phyloP scores from a whole-genome alignment of 2,113 vertebrate species.

The Eolophus roseicapilla region DNA sequence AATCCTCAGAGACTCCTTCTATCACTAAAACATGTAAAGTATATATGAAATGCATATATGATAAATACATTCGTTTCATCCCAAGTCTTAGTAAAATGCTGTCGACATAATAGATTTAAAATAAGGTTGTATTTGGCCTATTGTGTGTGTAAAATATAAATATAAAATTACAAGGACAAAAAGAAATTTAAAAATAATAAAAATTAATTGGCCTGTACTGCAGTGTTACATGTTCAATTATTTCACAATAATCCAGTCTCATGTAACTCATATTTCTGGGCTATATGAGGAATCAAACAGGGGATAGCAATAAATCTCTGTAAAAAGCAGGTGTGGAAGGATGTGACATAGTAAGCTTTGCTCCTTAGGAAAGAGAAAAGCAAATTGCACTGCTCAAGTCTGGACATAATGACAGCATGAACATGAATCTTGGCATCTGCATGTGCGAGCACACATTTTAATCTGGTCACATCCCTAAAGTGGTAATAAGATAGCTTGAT shows the following conservation, averaged over 20 bases:
- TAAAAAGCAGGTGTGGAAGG: neutral
- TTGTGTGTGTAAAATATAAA: neutral
- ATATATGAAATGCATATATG: neutral
- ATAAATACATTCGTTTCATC: neutral
- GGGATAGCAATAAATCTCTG: neutral
- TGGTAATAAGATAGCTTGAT: conserved; percentile 48
- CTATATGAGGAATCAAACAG: neutral
- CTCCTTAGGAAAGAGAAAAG: neutral
- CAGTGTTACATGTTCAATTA: neutral
- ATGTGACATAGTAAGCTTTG: neutral
- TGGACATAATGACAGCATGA: neutral
- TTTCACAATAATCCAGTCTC: neutral
- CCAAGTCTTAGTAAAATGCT: neutral
- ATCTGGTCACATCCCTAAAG: conserved; percentile 34
- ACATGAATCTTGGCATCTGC: conserved; percentile 31
- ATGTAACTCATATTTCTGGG: neutral
- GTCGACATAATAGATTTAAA: neutral
- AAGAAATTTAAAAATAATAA: neutral
- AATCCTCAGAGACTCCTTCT: neutral
- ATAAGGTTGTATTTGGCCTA: neutral
- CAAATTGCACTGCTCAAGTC: neutral
- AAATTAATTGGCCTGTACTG: neutral
- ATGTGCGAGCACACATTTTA: conserved; percentile 28
- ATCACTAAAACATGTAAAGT: neutral
- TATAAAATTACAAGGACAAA: neutral